These are phyloP conservation scores for Oxyteleia sp. DNA, from an alignment of 2,888 invertebrate genomes.

Conservation along the genomic window DNA sequence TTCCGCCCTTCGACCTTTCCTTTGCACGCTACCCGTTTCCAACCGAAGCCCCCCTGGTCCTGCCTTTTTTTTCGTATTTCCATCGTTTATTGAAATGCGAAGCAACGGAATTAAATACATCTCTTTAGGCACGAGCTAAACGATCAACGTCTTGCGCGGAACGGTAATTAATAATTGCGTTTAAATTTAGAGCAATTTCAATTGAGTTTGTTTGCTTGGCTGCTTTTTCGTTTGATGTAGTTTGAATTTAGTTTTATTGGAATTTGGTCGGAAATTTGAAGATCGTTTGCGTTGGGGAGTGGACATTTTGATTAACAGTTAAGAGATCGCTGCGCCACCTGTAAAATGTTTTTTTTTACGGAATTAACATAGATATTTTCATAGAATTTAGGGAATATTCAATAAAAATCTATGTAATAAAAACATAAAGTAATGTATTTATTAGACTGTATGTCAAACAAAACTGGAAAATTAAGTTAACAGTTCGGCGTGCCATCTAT, in stretches of 20 bases:
- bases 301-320: too few relatives aligned
- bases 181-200: constrained; percentile 18
- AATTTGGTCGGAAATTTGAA: too few relatives aligned
- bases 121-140: not conserved
- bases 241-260: too few relatives aligned
- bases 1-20: constrained; percentile 48
- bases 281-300: too few relatives aligned
- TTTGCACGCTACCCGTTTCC: constrained; percentile 50
- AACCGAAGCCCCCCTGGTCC: not conserved
- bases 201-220: constrained; percentile 7
- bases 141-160: not conserved
- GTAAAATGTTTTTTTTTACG: too few relatives aligned
- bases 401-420: too few relatives aligned
- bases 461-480: too few relatives aligned
- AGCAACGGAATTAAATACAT: constrained; percentile 5
- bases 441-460: too few relatives aligned
- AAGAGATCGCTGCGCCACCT: constrained; percentile 1
- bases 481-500: too few relatives aligned
- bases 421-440: too few relatives aligned
- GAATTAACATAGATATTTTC: too few relatives aligned
- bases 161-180: constrained; percentile 14
- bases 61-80: constrained; percentile 4
- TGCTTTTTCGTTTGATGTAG: not conserved
- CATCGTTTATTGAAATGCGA: constrained; percentile 55
- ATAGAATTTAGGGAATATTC: too few relatives aligned